These are phyloP conservation scores for Subanguina moxae DNA, from an alignment of 1,140 invertebrate species.

Conservation along the genomic window DNA sequence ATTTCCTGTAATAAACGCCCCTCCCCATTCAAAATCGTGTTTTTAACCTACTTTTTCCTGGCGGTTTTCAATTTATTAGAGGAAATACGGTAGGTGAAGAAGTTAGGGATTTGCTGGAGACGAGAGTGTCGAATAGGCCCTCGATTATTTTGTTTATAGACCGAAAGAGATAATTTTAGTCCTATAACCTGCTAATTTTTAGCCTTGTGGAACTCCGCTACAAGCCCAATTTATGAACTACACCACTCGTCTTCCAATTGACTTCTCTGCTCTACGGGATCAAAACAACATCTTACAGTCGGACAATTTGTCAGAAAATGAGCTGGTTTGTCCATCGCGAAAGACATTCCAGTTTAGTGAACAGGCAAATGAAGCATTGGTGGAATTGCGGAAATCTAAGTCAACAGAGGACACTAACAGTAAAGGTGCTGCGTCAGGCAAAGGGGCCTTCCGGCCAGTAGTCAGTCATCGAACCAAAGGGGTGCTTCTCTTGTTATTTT, in stretches of 20 bases:
- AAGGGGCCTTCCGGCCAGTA: slow-evolving; percentile 17
- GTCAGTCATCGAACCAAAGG: slow-evolving; percentile 4
- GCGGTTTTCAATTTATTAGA: too few species aligned
- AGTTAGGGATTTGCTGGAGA: too few species aligned
- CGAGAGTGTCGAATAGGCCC: too few species aligned
- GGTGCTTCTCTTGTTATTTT: too few species aligned
- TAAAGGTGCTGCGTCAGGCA: background rate
- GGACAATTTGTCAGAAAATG: background rate
- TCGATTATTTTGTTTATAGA: too few species aligned
- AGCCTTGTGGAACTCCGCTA: slow-evolving; percentile 19
- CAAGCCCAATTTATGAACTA: background rate
- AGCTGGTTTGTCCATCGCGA: background rate
- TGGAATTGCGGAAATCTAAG: slow-evolving; percentile 23
- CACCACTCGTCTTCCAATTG: slow-evolving; percentile 20
- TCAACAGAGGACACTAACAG: background rate
- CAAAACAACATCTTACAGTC: slow-evolving; percentile 16
- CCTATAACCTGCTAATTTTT: slow-evolving; percentile 3
- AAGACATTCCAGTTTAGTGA: background rate
- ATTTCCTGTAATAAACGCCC: too few species aligned
- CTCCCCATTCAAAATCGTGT: too few species aligned
- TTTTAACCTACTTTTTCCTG: too few species aligned
- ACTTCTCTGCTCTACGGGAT: slow-evolving; percentile 34
- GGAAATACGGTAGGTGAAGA: background rate
- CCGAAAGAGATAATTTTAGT: background rate
- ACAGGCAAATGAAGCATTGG: slow-evolving; percentile 4